phyloP scores from a whole-genome alignment of 92 coral and sea anemone species.

The Epizoanthus illoricatus region DNA sequence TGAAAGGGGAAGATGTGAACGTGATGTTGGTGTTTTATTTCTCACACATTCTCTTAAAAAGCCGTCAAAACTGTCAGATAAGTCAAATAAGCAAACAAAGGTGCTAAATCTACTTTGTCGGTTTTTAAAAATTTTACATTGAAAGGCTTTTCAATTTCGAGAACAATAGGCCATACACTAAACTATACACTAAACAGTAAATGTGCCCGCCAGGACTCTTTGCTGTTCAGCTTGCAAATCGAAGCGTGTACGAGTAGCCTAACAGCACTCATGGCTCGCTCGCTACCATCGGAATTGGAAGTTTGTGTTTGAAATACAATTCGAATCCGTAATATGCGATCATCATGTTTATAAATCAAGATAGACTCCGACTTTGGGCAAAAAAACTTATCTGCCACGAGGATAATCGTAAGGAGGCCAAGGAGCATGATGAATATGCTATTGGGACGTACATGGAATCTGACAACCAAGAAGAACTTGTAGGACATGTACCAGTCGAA shows the following conservation, averaged over 20 bases:
- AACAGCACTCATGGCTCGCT: constrained; percentile 43
- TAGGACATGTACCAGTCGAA: constrained; percentile 20
- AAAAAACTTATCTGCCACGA: constrained; percentile 46
- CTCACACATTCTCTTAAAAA: constrained; percentile 28
- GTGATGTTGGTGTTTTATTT: constrained; percentile 34
- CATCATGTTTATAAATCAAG: constrained; percentile 46
- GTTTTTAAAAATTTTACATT: constrained; percentile 19
- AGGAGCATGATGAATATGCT: constrained; percentile 34
- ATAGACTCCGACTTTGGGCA: constrained; percentile 55
- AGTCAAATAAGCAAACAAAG: constrained; percentile 24
- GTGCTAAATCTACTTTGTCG: constrained; percentile 21
- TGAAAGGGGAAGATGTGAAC: constrained; percentile 41
- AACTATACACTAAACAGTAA: constrained; percentile 31
- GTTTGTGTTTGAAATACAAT: constrained; percentile 57
- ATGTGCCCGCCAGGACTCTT: constrained; percentile 28
- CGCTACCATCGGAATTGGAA: constrained; percentile 43
- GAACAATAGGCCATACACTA: too few species aligned
- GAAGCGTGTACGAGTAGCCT: background rate
- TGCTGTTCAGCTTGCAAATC: constrained; percentile 33
- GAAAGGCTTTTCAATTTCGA: background rate
- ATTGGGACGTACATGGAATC: constrained; percentile 41
- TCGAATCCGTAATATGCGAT: constrained; percentile 54
- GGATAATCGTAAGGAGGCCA: constrained; percentile 47
- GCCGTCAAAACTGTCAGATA: constrained; percentile 43
- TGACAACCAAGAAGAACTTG: background rate